Conservation (phyloP, 2,113 vertebrate species). For the Gopherus flavomarginatus region DNA sequence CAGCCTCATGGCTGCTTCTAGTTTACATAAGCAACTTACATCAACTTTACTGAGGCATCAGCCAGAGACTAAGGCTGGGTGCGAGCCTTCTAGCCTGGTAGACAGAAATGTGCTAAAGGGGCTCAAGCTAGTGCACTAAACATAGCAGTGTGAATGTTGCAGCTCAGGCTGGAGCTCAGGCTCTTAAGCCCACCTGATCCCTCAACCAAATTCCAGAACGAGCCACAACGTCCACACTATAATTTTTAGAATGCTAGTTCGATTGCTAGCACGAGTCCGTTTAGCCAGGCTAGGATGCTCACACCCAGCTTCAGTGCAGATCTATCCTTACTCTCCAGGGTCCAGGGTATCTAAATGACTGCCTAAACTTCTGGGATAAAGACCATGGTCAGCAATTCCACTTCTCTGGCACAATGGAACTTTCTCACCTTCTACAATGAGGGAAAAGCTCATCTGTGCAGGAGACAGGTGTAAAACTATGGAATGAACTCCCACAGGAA, state of each 20-base stretch:
- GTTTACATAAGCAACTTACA: neutral
- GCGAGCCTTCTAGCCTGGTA: neutral
- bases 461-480: neutral
- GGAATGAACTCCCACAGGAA: neutral
- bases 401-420: neutral
- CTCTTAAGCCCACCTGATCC: neutral
- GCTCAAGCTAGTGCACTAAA: neutral
- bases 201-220: neutral
- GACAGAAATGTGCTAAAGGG: neutral
- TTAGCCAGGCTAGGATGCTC: neutral
- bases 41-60: neutral
- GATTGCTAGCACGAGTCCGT: neutral
- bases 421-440: neutral
- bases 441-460: neutral
- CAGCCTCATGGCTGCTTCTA: neutral
- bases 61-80: neutral
- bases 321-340: neutral
- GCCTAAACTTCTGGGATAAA: conserved; percentile 14
- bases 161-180: neutral
- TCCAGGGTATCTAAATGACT: neutral
- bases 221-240: neutral
- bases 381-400: neutral
- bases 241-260: neutral
- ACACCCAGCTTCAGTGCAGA: neutral
- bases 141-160: neutral